A percentile compares a stretch with the other conserved stretches of the same genome.
Conservation (phyloP, 2,888 invertebrate genomes). For the Synanthedon andrenaeformis region DNA sequence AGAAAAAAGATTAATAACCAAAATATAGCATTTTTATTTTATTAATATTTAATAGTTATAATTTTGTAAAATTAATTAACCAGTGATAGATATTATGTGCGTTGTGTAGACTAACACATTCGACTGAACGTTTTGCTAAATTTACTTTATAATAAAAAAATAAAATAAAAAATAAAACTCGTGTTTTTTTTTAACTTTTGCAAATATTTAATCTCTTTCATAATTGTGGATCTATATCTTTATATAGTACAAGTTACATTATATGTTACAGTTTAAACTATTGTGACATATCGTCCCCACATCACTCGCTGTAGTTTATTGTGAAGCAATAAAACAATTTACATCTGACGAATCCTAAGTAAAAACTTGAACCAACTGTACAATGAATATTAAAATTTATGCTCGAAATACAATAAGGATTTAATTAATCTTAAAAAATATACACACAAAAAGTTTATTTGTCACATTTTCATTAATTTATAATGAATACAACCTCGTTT, state of each 20-base stretch:
- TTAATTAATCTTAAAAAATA: slow-evolving; percentile 57
- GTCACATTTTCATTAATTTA: slow-evolving; percentile 53
- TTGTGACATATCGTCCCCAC: slow-evolving; percentile 39
- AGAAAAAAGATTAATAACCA: too few species aligned
- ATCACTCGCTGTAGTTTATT: slow-evolving; percentile 25
- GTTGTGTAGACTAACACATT: slow-evolving; percentile 5
- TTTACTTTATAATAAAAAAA: slow-evolving; percentile 12
- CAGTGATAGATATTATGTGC: too few species aligned
- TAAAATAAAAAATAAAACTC: slow-evolving; percentile 44
- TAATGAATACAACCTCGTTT: slow-evolving; percentile 65
- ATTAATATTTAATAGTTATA: too few species aligned
- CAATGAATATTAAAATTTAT: slow-evolving; percentile 23
- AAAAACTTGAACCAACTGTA: slow-evolving; percentile 51
- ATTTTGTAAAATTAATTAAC: too few species aligned
- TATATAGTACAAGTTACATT: slow-evolving; percentile 65
- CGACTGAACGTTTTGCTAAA: slow-evolving; percentile 35
- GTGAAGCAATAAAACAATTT: slow-evolving; percentile 37
- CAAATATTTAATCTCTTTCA: slow-evolving; percentile 73
- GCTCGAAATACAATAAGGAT: slow-evolving; percentile 10
- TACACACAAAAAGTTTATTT: slow-evolving; percentile 60
- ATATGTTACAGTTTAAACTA: slow-evolving; percentile 60
- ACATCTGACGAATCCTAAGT: slow-evolving; percentile 39
- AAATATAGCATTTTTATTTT: too few species aligned
- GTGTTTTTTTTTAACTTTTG: slow-evolving; percentile 60
- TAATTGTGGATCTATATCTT: slow-evolving; percentile 73